Conservation (phyloP, 2,888 invertebrate genomes). For the Lycophotia porphyrea region DNA sequence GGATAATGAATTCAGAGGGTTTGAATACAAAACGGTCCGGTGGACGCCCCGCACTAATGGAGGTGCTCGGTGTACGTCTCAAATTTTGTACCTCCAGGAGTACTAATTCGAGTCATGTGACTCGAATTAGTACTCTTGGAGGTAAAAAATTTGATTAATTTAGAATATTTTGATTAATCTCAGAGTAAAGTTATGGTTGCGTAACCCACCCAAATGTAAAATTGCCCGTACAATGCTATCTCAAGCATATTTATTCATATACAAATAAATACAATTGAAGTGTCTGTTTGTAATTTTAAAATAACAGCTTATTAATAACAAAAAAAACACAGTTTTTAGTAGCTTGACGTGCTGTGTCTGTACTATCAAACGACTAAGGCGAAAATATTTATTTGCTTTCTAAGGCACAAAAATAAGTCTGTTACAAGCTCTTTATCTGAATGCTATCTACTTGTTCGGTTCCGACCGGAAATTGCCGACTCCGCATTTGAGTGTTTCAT, state of each 20-base stretch:
- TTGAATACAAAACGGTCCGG: slow-evolving; percentile 43
- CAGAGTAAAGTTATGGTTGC: not conserved
- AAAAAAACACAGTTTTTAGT: too few species aligned
- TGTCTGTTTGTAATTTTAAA: too few species aligned
- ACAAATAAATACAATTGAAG: too few species aligned
- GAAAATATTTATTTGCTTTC: slow-evolving; percentile 7
- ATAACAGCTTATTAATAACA: too few species aligned
- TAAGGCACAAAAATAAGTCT: not conserved
- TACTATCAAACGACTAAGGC: not conserved
- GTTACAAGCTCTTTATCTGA: slow-evolving; percentile 26
- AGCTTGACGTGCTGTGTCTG: too few species aligned
- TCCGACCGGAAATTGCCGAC: slow-evolving; percentile 64
- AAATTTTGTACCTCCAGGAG: too few species aligned
- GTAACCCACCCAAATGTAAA: too few species aligned
- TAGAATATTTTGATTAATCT: not conserved
- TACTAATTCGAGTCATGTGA: too few species aligned
- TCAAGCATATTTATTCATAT: too few species aligned
- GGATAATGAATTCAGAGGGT: slow-evolving; percentile 62
- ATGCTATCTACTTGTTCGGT: slow-evolving; percentile 38
- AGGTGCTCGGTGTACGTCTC: slow-evolving; percentile 25
- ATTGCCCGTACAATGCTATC: too few species aligned
- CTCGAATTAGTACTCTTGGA: slow-evolving; percentile 44
- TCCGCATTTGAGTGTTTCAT: slow-evolving; percentile 54
- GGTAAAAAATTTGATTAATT: slow-evolving; percentile 24
- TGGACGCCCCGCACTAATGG: slow-evolving; percentile 43